Base-by-base conservation (phyloP, 2,888 invertebrate species). In the Theretra japonica region DNA sequence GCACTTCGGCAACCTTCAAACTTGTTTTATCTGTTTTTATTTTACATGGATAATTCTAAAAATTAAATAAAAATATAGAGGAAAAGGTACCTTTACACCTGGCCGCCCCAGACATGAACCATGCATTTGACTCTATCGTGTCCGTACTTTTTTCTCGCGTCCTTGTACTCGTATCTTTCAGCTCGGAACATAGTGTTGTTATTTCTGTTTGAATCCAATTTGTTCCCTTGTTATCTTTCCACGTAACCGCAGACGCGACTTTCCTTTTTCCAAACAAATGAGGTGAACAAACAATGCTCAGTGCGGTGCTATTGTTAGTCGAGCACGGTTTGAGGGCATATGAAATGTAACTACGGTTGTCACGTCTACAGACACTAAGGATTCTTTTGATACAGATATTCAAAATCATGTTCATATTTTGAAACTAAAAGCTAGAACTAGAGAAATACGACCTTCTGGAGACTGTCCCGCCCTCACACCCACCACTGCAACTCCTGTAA, bases 171-270 rank as follows among this genome's bases (percentile, higher is more conserved):
- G 30, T 60, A 60, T 60, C 60, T 30, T 30, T 60, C 30, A 21
- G 60, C 60, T 60, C 33, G 30, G 30, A 30, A 60, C 30, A 30
- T 58, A 15, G 7, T 60, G 33, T n/a, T n/a, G 60, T 60, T 60
- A 60, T 60, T 33, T 60, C 60, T 30, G 33, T 60, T 60, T n/a
- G 60, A 60, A 60, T 60, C 33, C 60, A 56, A 57, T 65, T 57
- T 23, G 30, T 21, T 28, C 25, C 33, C 33, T 33, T 57, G 21
- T 70, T 58, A 58, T 60, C 30, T 60, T 30, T 60, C 50, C 50
- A 53, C 50, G 19, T 19, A 53, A 17, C 50, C 19, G 50, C 19
- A 53, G 50, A 53, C 50, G 8, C 30, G 30, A 58, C 25, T 25
- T 25, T 25, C 17, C 25, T 58, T 58, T 25, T 53, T 53, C 19